These are phyloP conservation scores for Epinephelus lanceolatus DNA, from an alignment of 2,113 vertebrate genomes.

Conservation along the genomic window DNA sequence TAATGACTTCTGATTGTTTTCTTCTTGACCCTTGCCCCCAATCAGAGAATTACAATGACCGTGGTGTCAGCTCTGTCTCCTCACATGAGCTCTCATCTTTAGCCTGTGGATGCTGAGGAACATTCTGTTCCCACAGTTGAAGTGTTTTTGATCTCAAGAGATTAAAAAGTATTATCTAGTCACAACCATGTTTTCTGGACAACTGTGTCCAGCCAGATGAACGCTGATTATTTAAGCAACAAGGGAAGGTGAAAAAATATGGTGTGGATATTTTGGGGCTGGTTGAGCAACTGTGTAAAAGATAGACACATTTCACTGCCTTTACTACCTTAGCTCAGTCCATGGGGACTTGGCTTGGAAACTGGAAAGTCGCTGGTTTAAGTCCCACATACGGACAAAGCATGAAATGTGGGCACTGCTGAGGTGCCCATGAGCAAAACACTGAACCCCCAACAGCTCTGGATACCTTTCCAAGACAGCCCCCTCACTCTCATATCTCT, in stretches of 20 bases:
- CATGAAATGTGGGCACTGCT: no score
- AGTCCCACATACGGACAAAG: no score
- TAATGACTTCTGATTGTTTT: conserved; percentile 1
- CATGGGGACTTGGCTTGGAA: no score
- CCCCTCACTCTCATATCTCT: no score
- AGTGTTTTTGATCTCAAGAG: conserved; percentile 12
- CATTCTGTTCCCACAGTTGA: conserved; percentile 2
- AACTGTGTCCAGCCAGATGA: not conserved
- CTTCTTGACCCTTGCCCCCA: not conserved
- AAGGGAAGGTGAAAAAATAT: not conserved
- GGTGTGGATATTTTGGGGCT: not conserved
- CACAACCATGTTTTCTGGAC: not conserved
- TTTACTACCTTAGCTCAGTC: not conserved
- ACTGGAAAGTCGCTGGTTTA: no score
- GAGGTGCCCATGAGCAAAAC: no score
- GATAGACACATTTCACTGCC: not conserved
- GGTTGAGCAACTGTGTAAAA: not conserved
- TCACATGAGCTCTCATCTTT: not conserved
- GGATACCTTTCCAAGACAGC: no score
- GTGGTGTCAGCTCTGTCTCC: not conserved
- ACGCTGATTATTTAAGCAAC: not conserved
- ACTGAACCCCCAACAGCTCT: no score
- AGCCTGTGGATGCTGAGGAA: not conserved
- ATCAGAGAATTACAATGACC: not conserved
- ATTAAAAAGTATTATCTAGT: conserved; percentile 30